Evolutionary conservation across 2,113 vertebrate genomes (phyloP), one percentile per base, ranked within the genome.

Genomic region (Alouatta palliata): DNA sequence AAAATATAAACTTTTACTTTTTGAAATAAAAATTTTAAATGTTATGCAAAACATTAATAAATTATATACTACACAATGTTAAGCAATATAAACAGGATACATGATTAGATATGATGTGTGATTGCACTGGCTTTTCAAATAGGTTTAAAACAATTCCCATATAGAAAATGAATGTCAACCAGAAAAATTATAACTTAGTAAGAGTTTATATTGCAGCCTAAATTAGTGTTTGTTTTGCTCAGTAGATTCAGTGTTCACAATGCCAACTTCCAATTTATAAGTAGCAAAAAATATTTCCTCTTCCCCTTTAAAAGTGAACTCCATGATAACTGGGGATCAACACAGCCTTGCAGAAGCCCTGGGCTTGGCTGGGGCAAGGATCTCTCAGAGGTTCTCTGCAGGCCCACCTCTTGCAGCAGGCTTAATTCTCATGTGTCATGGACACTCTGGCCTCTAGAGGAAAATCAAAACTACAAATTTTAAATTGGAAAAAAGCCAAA

Each of bases 341-440:
- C 0, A 0, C 2, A 6, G 14, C 6, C 40, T 43, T 43, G 13
- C 32, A 87, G 75, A 93, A 5, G 4, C 8, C 54, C 5, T 20
- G 13, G 45, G 20, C 3, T 19, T 61, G 54, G 8, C 2, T 43
- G 2, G 17, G 10, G 7, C 9, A 14, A 40, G 45, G 17, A 11
- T 70, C 2, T 58, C 30, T 54, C 11, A 54, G 2, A 45, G 43
- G 8, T 13, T 4, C 43, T 14, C 3, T 66, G 7, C n/a, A 5
- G n/a, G 9, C 5, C 8, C 1, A 13, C 2, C 0, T 3, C 23
- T 52, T 23, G 2, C 0, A 54, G 16, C 20, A 49, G 37, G 70
- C n/a, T 87, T 73, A 54, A 0, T 56, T 82, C 43, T 76, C 45
- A 66, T 14, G 12, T 76, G 47, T 64, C 43, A 66, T 16, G 8